phyloP scores from a whole-genome alignment of 2,888 invertebrate species.

The Idaea dimidiata region DNA sequence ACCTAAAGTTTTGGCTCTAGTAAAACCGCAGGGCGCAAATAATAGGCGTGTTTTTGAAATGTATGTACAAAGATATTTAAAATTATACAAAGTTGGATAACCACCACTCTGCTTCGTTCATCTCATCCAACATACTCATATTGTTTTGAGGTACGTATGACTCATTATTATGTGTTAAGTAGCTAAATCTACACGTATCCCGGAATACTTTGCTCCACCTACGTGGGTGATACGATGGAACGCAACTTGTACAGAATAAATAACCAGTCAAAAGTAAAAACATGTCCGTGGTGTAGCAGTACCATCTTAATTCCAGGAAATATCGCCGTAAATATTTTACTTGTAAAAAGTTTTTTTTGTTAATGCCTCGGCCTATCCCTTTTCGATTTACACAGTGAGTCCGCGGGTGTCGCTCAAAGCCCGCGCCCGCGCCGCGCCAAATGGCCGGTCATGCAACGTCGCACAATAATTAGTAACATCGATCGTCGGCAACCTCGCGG shows the following conservation, averaged over 20 bases:
- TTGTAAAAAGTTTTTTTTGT: neutral
- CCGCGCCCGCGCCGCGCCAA: conserved; percentile 8
- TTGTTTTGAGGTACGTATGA: no score
- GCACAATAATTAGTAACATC: conserved; percentile 12
- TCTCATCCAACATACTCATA: no score
- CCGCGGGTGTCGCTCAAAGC: neutral
- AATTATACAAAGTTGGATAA: no score
- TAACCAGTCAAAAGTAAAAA: neutral
- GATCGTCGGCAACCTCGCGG: conserved; percentile 15
- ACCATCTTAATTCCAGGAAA: neutral
- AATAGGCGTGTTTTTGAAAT: no score
- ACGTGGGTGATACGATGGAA: no score
- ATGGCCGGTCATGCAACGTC: conserved; percentile 13
- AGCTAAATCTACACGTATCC: no score
- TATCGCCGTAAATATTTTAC: neutral
- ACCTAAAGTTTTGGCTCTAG: no score
- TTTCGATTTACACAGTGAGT: neutral
- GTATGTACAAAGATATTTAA: no score
- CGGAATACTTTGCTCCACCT: neutral
- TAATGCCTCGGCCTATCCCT: neutral
- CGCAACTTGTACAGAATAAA: no score
- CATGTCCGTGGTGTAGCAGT: neutral
- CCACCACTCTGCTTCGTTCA: no score
- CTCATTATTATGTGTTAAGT: no score
- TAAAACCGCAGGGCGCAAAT: no score